Evolutionary conservation across 2,113 vertebrate genomes (phyloP).

Genomic region (Neotoma lepida): DNA sequence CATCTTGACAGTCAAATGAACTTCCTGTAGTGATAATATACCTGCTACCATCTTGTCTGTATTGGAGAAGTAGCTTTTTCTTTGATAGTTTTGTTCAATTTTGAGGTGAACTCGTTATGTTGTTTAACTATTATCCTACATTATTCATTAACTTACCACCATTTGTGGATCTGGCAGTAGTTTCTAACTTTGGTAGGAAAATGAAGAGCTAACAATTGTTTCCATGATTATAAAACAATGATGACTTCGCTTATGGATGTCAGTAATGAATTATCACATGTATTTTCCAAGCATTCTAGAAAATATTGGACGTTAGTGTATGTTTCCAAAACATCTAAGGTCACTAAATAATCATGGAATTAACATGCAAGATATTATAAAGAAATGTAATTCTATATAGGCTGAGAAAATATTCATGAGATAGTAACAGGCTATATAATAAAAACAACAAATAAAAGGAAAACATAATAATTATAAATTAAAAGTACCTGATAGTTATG

Average conservation of each 20-base stretch:
- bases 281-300: not conserved
- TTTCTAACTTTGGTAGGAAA: conserved; percentile 53
- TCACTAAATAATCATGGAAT: not conserved
- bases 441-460: not conserved
- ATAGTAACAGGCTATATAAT: conserved; percentile 1
- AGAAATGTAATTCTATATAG: not conserved
- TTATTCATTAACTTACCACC: conserved; percentile 67
- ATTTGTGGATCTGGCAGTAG: conserved; percentile 54
- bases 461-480: conserved; percentile 54
- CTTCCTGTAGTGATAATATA: conserved; percentile 76
- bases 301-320: not conserved
- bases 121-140: conserved; percentile 68
- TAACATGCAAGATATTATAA: conserved; percentile 2
- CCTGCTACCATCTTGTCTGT: conserved; percentile 64
- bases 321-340: conserved; percentile 28
- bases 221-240: conserved; percentile 49
- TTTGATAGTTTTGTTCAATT: conserved; percentile 67
- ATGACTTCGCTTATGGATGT: not conserved
- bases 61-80: conserved; percentile 52
- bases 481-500: not conserved
- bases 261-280: not conserved
- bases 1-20: conserved; percentile 73
- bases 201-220: conserved; percentile 31
- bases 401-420: conserved; percentile 33
- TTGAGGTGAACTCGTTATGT: conserved; percentile 56